phyloP scores from a whole-genome alignment of 2,888 invertebrate genomes.

The Nemotelus pantherinus region DNA sequence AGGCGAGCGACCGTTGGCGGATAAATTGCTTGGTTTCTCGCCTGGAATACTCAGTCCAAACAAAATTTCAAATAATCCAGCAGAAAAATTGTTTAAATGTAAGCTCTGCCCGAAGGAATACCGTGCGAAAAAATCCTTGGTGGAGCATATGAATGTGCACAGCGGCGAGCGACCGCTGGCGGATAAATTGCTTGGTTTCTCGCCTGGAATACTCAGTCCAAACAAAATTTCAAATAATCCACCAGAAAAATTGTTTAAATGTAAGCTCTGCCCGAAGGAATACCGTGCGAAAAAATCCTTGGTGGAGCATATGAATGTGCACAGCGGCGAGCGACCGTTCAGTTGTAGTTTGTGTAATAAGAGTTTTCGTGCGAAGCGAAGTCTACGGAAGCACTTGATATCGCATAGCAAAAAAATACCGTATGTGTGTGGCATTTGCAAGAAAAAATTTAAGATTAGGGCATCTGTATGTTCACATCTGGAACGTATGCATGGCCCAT shows the following conservation, averaged over 20 bases:
- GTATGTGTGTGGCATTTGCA: conserved; percentile 1
- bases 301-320: conserved; percentile 11
- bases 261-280: conserved; percentile 3
- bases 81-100: background rate
- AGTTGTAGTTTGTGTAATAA: conserved; percentile 6
- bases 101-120: conserved; percentile 4
- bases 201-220: too few relatives aligned
- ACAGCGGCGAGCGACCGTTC: background rate
- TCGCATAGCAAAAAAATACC: conserved; percentile 11
- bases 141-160: conserved; percentile 14
- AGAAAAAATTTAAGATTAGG: background rate
- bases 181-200: too few relatives aligned
- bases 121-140: conserved; percentile 4
- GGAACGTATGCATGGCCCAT: background rate
- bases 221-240: too few relatives aligned
- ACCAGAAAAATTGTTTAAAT: background rate
- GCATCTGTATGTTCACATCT: background rate
- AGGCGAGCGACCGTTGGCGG: background rate
- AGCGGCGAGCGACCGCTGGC: background rate
- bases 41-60: too few relatives aligned
- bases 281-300: conserved; percentile 11
- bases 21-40: too few relatives aligned
- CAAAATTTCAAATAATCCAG: too few relatives aligned
- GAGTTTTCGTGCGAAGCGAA: conserved; percentile 11
- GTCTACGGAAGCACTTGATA: conserved; percentile 2